Conservation (phyloP, 2,888 invertebrate species). For the Trissolcus japonicus region DNA sequence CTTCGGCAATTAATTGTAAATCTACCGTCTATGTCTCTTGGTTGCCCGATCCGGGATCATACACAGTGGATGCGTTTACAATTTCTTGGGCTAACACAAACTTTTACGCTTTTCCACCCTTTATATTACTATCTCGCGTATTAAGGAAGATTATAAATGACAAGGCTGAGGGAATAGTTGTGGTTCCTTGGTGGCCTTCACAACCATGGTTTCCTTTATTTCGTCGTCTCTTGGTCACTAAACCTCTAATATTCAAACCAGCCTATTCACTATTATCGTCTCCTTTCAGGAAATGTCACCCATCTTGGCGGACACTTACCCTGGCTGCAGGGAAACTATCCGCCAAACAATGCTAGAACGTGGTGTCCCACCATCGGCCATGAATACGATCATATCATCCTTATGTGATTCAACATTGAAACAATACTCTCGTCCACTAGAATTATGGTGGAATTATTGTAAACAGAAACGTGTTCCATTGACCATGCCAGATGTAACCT, state of each 20-base stretch:
- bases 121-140: conserved; percentile 59
- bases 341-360: not conserved
- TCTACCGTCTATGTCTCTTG: not conserved
- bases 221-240: not conserved
- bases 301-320: not conserved
- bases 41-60: not conserved
- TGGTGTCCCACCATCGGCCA: not conserved
- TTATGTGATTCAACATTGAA: not conserved
- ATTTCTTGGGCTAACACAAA: not conserved
- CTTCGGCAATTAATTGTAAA: not conserved
- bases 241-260: too few relatives aligned
- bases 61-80: conserved; percentile 12
- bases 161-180: conserved; percentile 62
- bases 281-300: too few relatives aligned
- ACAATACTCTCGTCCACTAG: not conserved
- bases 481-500: too few relatives aligned
- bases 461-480: too few relatives aligned
- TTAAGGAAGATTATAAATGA: conserved; percentile 64
- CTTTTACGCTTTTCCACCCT: conserved; percentile 39
- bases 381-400: not conserved
- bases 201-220: conserved; percentile 56
- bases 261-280: too few relatives aligned
- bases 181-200: conserved; percentile 62
- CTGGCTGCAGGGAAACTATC: not conserved
- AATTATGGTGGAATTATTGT: too few relatives aligned